A percentile compares a stretch with the other conserved stretches of the same genome.
phyloP scores from a whole-genome alignment of 37 sponge, comb jelly and placozoan species.

The Ianthella basta region DNA sequence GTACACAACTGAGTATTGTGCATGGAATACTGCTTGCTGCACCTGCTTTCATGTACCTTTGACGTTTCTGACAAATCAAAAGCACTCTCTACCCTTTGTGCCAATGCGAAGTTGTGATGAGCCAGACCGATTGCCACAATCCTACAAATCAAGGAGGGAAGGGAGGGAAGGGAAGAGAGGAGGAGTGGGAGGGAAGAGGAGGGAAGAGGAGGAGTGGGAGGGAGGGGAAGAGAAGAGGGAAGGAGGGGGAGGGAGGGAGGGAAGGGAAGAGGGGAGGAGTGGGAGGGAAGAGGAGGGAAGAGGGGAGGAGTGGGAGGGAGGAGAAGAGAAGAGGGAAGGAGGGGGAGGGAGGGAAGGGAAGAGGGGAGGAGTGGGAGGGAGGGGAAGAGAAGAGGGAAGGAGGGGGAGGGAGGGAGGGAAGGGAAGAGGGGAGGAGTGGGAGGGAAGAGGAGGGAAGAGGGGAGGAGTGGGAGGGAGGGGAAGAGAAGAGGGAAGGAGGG shows the following conservation, averaged over 20 bases:
- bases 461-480: too few relatives aligned
- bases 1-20: not conserved
- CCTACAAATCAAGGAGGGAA: not conserved
- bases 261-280: not conserved
- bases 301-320: not conserved
- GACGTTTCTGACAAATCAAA: slow-evolving; percentile 1
- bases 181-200: too few relatives aligned
- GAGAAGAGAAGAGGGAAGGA: slow-evolving; percentile 10
- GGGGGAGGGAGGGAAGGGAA: not conserved
- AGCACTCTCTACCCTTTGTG: not conserved
- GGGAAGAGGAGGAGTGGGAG: not conserved
- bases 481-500: not conserved
- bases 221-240: too few relatives aligned
- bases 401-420: too few relatives aligned
- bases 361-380: not conserved
- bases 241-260: slow-evolving; percentile 5
- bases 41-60: not conserved
- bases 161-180: too few relatives aligned
- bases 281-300: not conserved
- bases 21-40: not conserved
- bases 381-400: too few relatives aligned
- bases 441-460: not conserved
- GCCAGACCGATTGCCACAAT: not conserved
- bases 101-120: not conserved
- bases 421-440: not conserved